Conservation (phyloP, 2,113 vertebrate species). For the Phocoena sinus region DNA sequence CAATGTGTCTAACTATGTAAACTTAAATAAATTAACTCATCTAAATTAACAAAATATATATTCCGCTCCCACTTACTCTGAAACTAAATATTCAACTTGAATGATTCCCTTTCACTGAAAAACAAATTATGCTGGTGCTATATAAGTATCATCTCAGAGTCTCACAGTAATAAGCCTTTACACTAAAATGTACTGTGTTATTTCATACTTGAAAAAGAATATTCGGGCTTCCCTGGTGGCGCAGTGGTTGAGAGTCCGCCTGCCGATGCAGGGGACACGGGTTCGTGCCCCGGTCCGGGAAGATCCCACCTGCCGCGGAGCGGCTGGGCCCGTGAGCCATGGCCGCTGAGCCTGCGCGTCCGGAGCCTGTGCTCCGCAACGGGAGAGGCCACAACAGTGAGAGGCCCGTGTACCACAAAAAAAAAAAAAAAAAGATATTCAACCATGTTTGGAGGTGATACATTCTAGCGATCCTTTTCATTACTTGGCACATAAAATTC, state of each 20-base stretch:
- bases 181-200: background rate
- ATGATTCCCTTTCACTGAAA: background rate
- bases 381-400: no score
- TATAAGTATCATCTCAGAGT: background rate
- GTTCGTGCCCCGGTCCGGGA: no score
- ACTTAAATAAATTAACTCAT: background rate
- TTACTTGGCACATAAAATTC: background rate
- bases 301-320: no score
- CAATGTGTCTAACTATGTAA: background rate
- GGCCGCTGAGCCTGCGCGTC: no score
- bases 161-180: background rate
- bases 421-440: background rate
- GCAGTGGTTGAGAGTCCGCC: no score
- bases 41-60: background rate
- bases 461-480: background rate
- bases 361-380: no score
- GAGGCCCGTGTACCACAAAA: no score
- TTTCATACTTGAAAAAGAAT: background rate
- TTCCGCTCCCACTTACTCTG: background rate
- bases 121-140: background rate
- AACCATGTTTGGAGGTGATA: background rate
- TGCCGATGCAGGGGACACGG: no score
- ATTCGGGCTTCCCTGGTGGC: background rate
- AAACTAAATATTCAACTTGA: background rate
- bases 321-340: no score